These are phyloP conservation scores for Griposia aprilina DNA, from an alignment of 2,888 invertebrate species.

Conservation along the genomic window DNA sequence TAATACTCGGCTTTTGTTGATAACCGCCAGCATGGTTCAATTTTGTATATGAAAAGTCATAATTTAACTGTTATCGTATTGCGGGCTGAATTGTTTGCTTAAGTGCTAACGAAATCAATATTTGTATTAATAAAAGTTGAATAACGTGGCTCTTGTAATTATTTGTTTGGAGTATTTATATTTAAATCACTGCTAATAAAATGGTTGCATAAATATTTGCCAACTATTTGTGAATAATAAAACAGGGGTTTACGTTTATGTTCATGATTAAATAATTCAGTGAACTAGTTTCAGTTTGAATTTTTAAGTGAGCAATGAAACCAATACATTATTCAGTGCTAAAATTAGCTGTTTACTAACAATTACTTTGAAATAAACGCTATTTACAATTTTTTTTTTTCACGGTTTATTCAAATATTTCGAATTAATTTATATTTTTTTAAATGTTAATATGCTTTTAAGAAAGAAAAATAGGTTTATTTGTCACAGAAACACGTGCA, in stretches of 20 bases:
- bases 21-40: conserved; percentile 67
- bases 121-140: conserved; percentile 5
- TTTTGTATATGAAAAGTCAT: conserved; percentile 63
- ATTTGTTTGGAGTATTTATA: conserved; percentile 7
- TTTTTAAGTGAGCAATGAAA: conserved; percentile 12
- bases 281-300: conserved; percentile 26
- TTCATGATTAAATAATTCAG: conserved; percentile 37
- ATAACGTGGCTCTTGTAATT: conserved; percentile 4
- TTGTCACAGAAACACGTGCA: too few species aligned
- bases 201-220: conserved; percentile 18
- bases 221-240: conserved; percentile 42
- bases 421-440: too few species aligned
- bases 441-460: too few species aligned
- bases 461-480: too few species aligned
- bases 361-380: not conserved
- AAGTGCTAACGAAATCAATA: conserved; percentile 22
- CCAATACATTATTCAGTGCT: conserved; percentile 16
- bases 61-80: conserved; percentile 41
- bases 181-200: conserved; percentile 17
- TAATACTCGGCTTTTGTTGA: conserved; percentile 65
- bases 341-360: not conserved
- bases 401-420: not conserved
- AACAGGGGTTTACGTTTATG: conserved; percentile 18
- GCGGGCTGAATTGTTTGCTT: conserved; percentile 43
- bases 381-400: not conserved